Evolutionary conservation across 2,888 invertebrate genomes (phyloP).

Genomic region (Mythimna ferrago): DNA sequence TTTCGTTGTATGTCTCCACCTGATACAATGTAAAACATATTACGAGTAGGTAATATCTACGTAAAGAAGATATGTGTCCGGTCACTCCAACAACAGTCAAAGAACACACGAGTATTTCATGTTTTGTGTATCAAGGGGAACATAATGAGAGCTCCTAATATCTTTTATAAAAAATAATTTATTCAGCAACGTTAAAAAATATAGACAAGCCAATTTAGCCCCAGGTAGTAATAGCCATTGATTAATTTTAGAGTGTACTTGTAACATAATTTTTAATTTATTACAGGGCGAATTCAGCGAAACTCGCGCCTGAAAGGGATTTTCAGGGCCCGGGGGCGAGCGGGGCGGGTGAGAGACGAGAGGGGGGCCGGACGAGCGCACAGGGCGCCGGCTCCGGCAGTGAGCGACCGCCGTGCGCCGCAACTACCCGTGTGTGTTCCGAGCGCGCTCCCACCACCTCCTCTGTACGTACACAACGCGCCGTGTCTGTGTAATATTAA

Average conservation of each 20-base stretch:
- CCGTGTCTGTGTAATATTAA: slow-evolving; percentile 69
- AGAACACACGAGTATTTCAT: slow-evolving; percentile 9
- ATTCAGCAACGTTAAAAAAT: slow-evolving; percentile 36
- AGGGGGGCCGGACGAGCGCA: slow-evolving; percentile 63
- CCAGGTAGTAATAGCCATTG: slow-evolving; percentile 66
- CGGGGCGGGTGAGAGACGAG: slow-evolving; percentile 47
- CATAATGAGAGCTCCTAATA: slow-evolving; percentile 32
- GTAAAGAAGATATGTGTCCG: no score
- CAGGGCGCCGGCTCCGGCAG: slow-evolving; percentile 81
- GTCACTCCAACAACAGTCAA: background rate
- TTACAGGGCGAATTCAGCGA: slow-evolving; percentile 66
- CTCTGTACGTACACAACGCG: slow-evolving; percentile 65
- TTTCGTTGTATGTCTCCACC: slow-evolving; percentile 1
- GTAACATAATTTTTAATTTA: slow-evolving; percentile 71
- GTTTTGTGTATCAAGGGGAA: slow-evolving; percentile 25
- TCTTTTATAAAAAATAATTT: slow-evolving; percentile 28
- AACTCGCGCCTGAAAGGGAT: slow-evolving; percentile 74
- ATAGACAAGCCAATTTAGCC: slow-evolving; percentile 51
- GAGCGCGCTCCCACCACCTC: slow-evolving; percentile 41
- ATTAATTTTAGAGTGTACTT: slow-evolving; percentile 68
- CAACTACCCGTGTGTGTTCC: slow-evolving; percentile 64
- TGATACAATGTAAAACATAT: background rate
- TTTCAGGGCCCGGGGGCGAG: slow-evolving; percentile 69
- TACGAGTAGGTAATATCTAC: no score
- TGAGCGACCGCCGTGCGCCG: slow-evolving; percentile 71